Conservation (phyloP, 1,140 invertebrate genomes). For the Amyelois transitella region DNA sequence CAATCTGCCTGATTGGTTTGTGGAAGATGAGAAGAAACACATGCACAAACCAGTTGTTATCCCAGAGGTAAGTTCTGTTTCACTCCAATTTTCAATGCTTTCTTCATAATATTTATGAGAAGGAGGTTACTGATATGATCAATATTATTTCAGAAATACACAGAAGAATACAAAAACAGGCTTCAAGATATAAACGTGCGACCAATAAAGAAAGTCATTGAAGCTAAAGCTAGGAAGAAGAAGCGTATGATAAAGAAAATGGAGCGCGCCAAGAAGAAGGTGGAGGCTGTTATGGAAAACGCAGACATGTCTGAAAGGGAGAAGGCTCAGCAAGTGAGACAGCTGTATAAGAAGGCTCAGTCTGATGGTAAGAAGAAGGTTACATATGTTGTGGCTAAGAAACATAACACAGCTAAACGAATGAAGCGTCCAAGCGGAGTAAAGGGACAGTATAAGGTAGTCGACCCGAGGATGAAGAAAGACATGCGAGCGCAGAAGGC, state of each 20-base stretch:
- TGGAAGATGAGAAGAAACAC: slow-evolving; percentile 94
- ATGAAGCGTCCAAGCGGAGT: slow-evolving; percentile 88
- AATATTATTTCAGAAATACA: slow-evolving; percentile 74
- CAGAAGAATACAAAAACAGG: slow-evolving; percentile 83
- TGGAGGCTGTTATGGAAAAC: slow-evolving; percentile 93
- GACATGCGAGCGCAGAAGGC: slow-evolving; percentile 84
- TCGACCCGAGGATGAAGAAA: slow-evolving; percentile 97
- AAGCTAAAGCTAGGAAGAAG: slow-evolving; percentile 99
- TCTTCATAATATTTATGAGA: background rate
- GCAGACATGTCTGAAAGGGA: slow-evolving; percentile 92
- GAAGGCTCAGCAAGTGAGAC: slow-evolving; percentile 92
- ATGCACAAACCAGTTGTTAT: slow-evolving; percentile 87
- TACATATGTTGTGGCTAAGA: slow-evolving; percentile 96
- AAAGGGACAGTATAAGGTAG: slow-evolving; percentile 94
- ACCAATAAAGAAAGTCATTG: slow-evolving; percentile 98
- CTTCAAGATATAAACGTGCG: slow-evolving; percentile 92
- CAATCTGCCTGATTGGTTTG: slow-evolving; percentile 97
- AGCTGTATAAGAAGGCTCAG: slow-evolving; percentile 95
- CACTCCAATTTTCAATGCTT: background rate
- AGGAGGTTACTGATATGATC: background rate
- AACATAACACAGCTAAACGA: slow-evolving; percentile 85
- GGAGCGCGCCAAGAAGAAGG: slow-evolving; percentile 96
- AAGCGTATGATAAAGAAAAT: slow-evolving; percentile 88
- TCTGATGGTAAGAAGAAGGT: slow-evolving; percentile 90
- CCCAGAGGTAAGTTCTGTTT: slow-evolving; percentile 76